Base-by-base conservation (phyloP, 2,113 vertebrate genomes). In the Gobio gobio region DNA sequence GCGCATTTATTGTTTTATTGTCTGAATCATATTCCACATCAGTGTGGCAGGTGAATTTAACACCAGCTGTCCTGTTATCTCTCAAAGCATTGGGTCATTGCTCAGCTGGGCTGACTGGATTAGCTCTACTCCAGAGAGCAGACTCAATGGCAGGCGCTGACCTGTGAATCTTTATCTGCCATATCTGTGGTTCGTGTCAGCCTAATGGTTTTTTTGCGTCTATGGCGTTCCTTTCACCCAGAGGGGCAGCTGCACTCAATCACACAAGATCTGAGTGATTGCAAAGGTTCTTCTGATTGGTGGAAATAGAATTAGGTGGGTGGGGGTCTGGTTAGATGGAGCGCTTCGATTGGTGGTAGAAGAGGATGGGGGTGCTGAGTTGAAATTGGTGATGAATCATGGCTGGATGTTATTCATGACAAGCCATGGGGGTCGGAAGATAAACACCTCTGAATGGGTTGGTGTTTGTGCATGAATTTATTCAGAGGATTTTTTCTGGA, bases 381-480 rank as follows among this genome's bases (percentile, higher is more conserved):
- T 40, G 90, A 90, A 91, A 93, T 92, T 90, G 81, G 83, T 90
- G 91, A 89, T 86, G 83, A 83, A 90, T 94, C 87, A 86, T 56
- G 59, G 86, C 77, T 82, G 75, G 73, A 70, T 88, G 83, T 83
- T 89, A 85, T 88, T 86, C 88, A 79, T 88, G 88, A 82, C 86
- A 90, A 85, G 88, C 88, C 82, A 87, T 88, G 84, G 85, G 84
- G 76, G 78, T 59, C 7, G 43, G 45, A 36, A 73, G 59, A 61
- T 64, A 33, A 70, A 26, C 63, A 63, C 22, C 29, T 33, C 26
- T 73, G 70, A 81, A 68, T 79, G 45, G 54, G 63, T 72, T 73
- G 56, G 36, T 72, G 85, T 89, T 88, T 90, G 86, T 78, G 73
- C 59, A 58, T 82, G 63, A 22, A n/a, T 78, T 63, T 77, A 78